Evolutionary conservation across 2,797 vertebrate genomes (phyloP), one percentile per base, ranked within the genome.

Genomic region (Syndactyla subalaris): DNA sequence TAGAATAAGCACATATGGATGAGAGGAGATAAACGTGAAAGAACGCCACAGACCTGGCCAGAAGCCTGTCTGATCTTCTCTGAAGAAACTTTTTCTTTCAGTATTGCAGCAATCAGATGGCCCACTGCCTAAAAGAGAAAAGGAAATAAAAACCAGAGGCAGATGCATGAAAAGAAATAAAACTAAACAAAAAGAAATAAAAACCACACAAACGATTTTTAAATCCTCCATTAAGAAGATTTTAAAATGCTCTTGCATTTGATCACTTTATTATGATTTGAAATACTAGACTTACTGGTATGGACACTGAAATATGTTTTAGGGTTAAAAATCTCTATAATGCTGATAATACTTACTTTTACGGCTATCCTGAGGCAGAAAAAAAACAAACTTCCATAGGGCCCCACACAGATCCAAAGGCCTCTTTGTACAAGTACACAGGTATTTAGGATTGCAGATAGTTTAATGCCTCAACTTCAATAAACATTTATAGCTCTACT

Each of bases 41-140:
- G 48, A 95, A 90, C 17, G 18, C 8, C 39, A 95, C 95, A 96
- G 62, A 99, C 99, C 98, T 99, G 98, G 75, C 96, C 93, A 91
- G 98, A 98, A 2, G 98, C 97, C 57, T 98, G 98, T 7, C 79
- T 96, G 81, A 99, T 98, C 94, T 97, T 98, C 73, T 97, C 98
- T 14, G 98, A 98, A 85, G 96, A 96, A 17, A 90, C 94, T 76
- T 98, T 99, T 97, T 99, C 99, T 96, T 99, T 99, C 26, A 99
- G 94, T 67, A 99, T 97, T 39, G 98, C 98, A 95, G 98, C 98
- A 86, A 99, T 97, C 38, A 99, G 98, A 93, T 97, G 98, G 92
- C 98, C 96, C 62, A 99, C 99, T 11, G 98, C 98, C 99, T 99
- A 86, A 38, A 96, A 94, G 76, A 96, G 12, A 96, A 92, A 83